phyloP scores from a whole-genome alignment of 1,140 invertebrate genomes.

The Chrysoperla carnea region DNA sequence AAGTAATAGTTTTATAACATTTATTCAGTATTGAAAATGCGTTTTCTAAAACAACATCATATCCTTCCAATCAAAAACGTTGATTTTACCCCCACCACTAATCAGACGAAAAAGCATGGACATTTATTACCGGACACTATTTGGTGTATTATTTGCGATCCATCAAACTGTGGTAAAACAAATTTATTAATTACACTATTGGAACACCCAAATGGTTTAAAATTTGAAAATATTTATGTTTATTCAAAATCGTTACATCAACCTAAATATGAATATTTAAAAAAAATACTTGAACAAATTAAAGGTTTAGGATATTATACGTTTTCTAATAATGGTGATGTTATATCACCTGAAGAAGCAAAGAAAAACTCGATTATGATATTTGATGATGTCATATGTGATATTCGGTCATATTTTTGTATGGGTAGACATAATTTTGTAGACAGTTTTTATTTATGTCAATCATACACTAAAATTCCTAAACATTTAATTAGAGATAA shows the following conservation, averaged over 20 bases:
- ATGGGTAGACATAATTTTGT: constrained; percentile 16
- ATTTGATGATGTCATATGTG: constrained; percentile 18
- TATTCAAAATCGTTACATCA: constrained; percentile 18
- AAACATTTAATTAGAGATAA: constrained; percentile 22
- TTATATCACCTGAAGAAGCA: constrained; percentile 9
- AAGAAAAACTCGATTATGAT: constrained; percentile 17
- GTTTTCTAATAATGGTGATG: constrained; percentile 13
- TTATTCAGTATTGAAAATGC: not conserved
- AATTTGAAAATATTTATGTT: constrained; percentile 18
- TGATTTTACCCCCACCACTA: no score
- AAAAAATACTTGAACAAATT: constrained; percentile 8
- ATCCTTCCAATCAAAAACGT: not conserved
- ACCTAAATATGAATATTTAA: constrained; percentile 13
- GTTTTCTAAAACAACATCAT: not conserved
- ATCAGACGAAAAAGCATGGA: no score
- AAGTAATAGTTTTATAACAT: not conserved
- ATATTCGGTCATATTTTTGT: constrained; percentile 15
- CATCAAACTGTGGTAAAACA: constrained; percentile 17
- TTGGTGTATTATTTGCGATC: constrained; percentile 8
- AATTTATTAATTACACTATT: constrained; percentile 14
- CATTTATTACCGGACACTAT: no score
- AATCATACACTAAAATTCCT: constrained; percentile 19
- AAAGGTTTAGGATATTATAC: constrained; percentile 11
- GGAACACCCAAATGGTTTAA: constrained; percentile 10
- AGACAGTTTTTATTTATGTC: constrained; percentile 18